Base-by-base conservation (phyloP, 2,888 invertebrate species). In the Drosophila picticornis region DNA sequence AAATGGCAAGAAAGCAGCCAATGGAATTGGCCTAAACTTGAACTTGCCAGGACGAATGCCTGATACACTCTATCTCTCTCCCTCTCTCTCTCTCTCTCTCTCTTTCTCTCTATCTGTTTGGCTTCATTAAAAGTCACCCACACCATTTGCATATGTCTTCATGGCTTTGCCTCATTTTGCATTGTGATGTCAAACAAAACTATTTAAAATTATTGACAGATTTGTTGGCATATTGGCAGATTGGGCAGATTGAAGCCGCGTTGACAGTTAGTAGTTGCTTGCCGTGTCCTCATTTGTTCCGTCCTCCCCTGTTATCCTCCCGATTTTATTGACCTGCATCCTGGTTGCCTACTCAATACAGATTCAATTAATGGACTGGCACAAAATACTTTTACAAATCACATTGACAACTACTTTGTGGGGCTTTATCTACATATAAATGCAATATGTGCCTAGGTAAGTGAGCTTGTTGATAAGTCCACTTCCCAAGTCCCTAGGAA, bases 331-430 rank as follows among this genome's bases (percentile, higher is more conserved):
- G 22, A 38, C 62, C 69, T 62, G 53, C 59, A 32, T 32, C 25
- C 60, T 34, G 29, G 3, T 7, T 22, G 19, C 52, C 66, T 53
- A 46, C 76, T 75, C 72, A 59, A 79, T 83, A 81, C 70, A 79
- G 75, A 81, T 75, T 76, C 73, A 64, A 81, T 83, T 79, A 87
- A 84, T 87, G 75, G 79, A 83, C 83, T 79, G 69, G 36, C 55
- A 16, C 7, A 13, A 69, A 50, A 65, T 65, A 74, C 59, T 71
- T 71, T 52, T 50, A 50, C 64, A 69, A 69, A 76, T 66, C 70
- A 70, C 64, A 58, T 59, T 59, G 61, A 48, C 65, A 61, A 46
- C 22, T 46, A 29, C 11, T 70, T 46, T 31, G 7, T 19, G 7
- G 6, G 38, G 46, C 46, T 34, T 2, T 25, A 56, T 25, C 4